phyloP scores from a whole-genome alignment of 2,113 vertebrate genomes.

The Tringa solitaria region DNA sequence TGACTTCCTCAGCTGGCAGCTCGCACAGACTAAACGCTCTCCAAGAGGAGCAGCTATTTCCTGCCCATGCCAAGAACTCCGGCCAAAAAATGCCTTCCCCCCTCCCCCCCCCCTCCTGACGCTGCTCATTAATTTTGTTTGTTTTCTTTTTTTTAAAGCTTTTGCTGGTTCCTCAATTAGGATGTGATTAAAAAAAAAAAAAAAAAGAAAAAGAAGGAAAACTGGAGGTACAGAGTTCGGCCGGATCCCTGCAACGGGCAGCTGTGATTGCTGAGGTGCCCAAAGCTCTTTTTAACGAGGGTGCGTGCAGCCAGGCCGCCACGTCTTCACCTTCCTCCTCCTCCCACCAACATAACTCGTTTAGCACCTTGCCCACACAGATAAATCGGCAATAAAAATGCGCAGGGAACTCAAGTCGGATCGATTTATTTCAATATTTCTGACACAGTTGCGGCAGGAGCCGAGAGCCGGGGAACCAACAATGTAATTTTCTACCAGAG shows the following conservation, averaged over 20 bases:
- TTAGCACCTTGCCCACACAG: not conserved
- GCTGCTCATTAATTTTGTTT: slow-evolving; percentile 17
- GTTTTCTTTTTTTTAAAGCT: not conserved
- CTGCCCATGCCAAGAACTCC: not conserved
- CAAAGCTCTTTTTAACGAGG: accelerated
- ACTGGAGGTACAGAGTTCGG: not conserved
- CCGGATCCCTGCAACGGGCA: accelerated
- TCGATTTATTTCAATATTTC: slow-evolving; percentile 57
- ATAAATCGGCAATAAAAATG: slow-evolving; percentile 51
- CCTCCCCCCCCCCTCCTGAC: not conserved
- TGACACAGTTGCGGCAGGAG: not conserved
- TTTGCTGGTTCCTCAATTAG: not conserved
- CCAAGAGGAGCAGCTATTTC: not conserved
- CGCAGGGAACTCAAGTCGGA: not conserved
- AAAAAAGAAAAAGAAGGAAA: not conserved
- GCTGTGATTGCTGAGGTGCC: not conserved
- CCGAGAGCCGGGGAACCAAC: not conserved
- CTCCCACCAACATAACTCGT: not conserved
- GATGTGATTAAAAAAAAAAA: not conserved
- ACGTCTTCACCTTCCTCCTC: not conserved
- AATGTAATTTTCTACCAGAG: not conserved
- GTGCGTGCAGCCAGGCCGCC: not conserved
- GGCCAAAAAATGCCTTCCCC: not conserved
- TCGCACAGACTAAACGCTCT: not conserved
- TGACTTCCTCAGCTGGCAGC: slow-evolving; percentile 14